A percentile compares a stretch with the other conserved stretches of the same genome.
phyloP scores from a whole-genome alignment of 2,113 vertebrate species.

The Shinisaurus crocodilurus region DNA sequence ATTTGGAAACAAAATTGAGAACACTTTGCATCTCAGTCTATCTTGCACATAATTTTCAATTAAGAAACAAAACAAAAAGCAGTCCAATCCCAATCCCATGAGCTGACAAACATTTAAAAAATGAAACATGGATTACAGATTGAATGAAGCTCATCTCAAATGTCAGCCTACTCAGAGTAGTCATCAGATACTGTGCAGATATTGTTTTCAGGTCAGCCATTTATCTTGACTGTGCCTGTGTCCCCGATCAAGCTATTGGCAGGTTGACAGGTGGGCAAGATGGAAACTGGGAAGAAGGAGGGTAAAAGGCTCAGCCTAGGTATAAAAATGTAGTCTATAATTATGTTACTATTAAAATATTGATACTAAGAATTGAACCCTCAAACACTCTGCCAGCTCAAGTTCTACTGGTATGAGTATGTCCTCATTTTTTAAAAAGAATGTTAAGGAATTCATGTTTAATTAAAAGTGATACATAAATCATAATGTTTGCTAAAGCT shows the following conservation, averaged over 20 bases:
- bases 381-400: neutral
- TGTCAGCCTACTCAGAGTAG: conserved; percentile 51
- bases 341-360: conserved; percentile 71
- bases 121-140: conserved; percentile 36
- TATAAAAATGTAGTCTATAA: conserved; percentile 50
- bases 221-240: conserved; percentile 29
- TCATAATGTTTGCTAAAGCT: conserved; percentile 71
- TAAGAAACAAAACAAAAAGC: conserved; percentile 39
- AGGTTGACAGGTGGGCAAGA: conserved; percentile 36
- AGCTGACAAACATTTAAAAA: conserved; percentile 54
- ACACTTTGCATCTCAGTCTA: conserved; percentile 37
- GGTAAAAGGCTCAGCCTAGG: conserved; percentile 23
- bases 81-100: conserved; percentile 50
- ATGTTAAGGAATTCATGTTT: conserved; percentile 70
- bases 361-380: conserved; percentile 59
- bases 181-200: conserved; percentile 39
- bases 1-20: conserved; percentile 3
- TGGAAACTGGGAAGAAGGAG: conserved; percentile 38
- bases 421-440: conserved; percentile 57
- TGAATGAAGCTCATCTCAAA: conserved; percentile 57
- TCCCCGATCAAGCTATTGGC: conserved; percentile 52
- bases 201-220: neutral
- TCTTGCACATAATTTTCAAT: conserved; percentile 23
- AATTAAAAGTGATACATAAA: conserved; percentile 78
- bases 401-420: conserved; percentile 24